Base-by-base conservation (phyloP, 2,113 vertebrate species). In the Callipepla californica region DNA sequence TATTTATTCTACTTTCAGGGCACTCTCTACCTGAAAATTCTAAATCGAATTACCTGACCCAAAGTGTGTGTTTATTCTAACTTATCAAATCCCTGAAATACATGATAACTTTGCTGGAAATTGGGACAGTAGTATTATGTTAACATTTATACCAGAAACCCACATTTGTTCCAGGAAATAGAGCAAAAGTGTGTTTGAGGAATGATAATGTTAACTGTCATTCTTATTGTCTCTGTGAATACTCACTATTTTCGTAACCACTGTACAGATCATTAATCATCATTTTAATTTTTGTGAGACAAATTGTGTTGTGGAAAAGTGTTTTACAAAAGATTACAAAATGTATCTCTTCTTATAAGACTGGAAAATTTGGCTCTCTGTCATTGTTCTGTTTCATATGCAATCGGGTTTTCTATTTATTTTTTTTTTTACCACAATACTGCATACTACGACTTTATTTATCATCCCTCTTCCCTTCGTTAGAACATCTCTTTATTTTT, bases 381-480 rank as follows among this genome's bases (percentile, higher is more conserved):
- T 91, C 61, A 68, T 70, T 88, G 48, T 87, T 81, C 48, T 69
- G 22, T 68, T 93, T 92, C 58, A 42, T 59, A 11, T 83, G 51
- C 1, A 2, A 80, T 38, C 19, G 61, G 44, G 73, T 19, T 53
- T 51, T 51, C 12, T 48, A 23, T 51, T 76, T 40, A 40, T 40
- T 40, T 40, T 68, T 89, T 87, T 87, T 90, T 93, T 90, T 90
- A 70, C 38, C 61, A 59, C 13, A 58, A 36, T 70, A 51, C 26
- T 88, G 44, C 50, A 36, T 77, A 36, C 88, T 94, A 88, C 93
- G 89, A 93, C 14, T 94, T 97, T 85, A 91, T 95, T 96, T 96
- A 88, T 84, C 68, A 86, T 77, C 88, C 80, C 91, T 85, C 62
- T 86, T 95, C 38, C 84, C 44, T 94, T 80, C 82, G 66, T 75